Conservation (phyloP, 1,140 invertebrate genomes). For the Holcopasites calliopsidis region DNA sequence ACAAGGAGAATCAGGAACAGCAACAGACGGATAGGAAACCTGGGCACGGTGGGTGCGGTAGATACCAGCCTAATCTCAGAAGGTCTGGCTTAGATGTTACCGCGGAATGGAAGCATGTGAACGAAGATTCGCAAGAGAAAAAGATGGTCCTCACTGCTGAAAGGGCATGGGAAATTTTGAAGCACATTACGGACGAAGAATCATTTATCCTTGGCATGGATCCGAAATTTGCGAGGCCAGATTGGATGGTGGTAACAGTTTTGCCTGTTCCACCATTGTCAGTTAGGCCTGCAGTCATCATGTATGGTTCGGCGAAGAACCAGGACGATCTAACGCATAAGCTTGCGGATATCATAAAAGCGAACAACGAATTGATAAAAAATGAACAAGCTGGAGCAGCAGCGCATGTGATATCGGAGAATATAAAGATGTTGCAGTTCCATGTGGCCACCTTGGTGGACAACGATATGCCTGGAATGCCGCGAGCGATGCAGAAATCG, state of each 20-base stretch:
- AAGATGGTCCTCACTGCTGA: conserved; percentile 97
- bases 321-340: conserved; percentile 99
- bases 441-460: conserved; percentile 99
- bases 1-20: conserved; percentile 84
- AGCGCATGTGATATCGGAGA: conserved; percentile 97
- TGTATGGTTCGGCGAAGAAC: conserved; percentile 99
- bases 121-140: conserved; percentile 98
- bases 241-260: conserved; percentile 99
- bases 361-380: conserved; percentile 96
- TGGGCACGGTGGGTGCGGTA: conserved; percentile 97
- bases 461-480: conserved; percentile 99
- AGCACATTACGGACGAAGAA: conserved; percentile 98
- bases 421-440: conserved; percentile 99
- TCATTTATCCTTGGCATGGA: conserved; percentile 97
- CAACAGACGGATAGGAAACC: conserved; percentile 84
- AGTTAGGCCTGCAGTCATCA: conserved; percentile 97
- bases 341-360: conserved; percentile 98
- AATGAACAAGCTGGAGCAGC: conserved; percentile 98
- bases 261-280: conserved; percentile 97
- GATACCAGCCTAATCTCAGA: conserved; percentile 96
- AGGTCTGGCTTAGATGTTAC: conserved; percentile 94
- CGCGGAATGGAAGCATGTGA: conserved; percentile 98
- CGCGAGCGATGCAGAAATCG: conserved; percentile 98
- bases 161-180: conserved; percentile 97
- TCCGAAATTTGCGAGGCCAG: conserved; percentile 96